phyloP scores from a whole-genome alignment of 2,113 vertebrate genomes.

The Myiozetetes cayanensis region DNA sequence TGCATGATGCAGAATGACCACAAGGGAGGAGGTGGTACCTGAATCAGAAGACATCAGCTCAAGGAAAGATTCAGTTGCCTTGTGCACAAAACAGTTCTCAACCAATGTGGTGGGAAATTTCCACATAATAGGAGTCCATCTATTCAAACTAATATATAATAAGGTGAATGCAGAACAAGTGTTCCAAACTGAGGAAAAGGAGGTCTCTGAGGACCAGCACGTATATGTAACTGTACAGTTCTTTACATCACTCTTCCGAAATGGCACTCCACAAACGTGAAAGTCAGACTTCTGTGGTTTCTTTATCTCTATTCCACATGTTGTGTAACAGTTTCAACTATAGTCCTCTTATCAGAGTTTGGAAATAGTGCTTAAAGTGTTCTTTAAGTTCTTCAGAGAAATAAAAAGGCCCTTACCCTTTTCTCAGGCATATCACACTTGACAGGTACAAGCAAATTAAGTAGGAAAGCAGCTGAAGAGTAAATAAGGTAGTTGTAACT shows the following conservation, averaged over 20 bases:
- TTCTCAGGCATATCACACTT: background rate
- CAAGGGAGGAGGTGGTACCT: background rate
- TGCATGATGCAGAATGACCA: background rate
- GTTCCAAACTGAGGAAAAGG: background rate
- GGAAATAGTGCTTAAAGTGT: background rate
- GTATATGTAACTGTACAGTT: background rate
- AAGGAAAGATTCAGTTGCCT: background rate
- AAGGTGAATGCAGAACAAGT: background rate
- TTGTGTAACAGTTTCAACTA: background rate
- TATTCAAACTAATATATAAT: background rate
- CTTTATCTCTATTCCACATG: background rate
- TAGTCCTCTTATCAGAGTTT: background rate
- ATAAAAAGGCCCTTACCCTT: background rate
- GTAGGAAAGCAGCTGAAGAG: background rate
- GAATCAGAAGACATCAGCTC: background rate
- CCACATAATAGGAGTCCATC: accelerated
- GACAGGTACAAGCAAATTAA: background rate
- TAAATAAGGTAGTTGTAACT: background rate
- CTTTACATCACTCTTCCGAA: background rate
- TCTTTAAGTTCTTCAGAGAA: background rate
- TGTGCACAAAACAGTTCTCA: background rate
- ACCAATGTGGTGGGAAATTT: background rate
- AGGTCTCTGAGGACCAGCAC: background rate
- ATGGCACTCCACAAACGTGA: background rate
- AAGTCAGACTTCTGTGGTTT: background rate